phyloP scores from a whole-genome alignment of 2,888 invertebrate genomes.

The Zaprionus bogoriensis region DNA sequence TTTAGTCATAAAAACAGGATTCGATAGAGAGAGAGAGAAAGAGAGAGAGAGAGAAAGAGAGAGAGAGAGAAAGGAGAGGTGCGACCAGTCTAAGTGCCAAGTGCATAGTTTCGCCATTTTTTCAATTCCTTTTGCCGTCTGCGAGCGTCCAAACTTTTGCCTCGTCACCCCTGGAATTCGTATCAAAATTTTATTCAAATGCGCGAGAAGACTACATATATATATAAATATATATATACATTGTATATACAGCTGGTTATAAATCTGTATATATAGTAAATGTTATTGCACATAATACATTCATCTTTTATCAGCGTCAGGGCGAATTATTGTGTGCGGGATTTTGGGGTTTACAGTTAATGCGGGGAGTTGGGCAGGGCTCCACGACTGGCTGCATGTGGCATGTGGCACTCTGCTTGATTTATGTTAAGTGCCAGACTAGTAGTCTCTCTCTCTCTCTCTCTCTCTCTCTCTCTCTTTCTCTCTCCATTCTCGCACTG shows the following conservation, averaged over 20 bases:
- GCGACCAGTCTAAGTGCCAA: constrained; percentile 6
- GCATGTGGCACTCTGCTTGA: constrained; percentile 38
- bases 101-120: constrained; percentile 30
- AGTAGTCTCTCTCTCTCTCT: not conserved
- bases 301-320: constrained; percentile 25
- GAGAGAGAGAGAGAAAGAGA: not conserved
- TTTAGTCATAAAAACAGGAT: constrained; percentile 59
- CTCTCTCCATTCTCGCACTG: not conserved
- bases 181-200: constrained; percentile 53
- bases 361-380: constrained; percentile 5
- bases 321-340: constrained; percentile 58
- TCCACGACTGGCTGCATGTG: constrained; percentile 1
- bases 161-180: constrained; percentile 11
- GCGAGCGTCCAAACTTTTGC: constrained; percentile 7
- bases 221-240: not conserved
- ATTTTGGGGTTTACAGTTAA: constrained; percentile 41
- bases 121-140: constrained; percentile 9
- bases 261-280: no score
- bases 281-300: constrained; percentile 23
- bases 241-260: not conserved
- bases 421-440: constrained; percentile 66
- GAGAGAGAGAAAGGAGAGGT: not conserved
- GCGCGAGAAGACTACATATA: constrained; percentile 2
- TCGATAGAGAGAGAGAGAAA: not conserved
- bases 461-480: not conserved